Conservation (phyloP, 2,888 invertebrate species). For the Acutogordius australiensis region DNA sequence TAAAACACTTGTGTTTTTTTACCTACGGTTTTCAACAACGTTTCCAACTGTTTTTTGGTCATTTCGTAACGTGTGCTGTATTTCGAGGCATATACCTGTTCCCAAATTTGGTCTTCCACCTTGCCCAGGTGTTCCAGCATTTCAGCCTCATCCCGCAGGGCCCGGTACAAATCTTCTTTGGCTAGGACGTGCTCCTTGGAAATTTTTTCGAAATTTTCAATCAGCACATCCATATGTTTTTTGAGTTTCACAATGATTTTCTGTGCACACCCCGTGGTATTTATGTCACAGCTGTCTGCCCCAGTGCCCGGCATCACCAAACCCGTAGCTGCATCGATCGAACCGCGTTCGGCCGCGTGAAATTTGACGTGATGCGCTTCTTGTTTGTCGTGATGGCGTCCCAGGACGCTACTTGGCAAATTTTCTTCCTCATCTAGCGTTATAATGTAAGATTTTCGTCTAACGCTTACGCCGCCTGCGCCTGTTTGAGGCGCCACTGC, state of each 20-base stretch:
- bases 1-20: too few species aligned
- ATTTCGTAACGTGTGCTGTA: too few species aligned
- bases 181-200: slow-evolving; percentile 1
- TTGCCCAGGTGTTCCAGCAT: background rate
- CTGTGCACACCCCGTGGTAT: background rate
- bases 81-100: too few species aligned
- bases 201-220: slow-evolving; percentile 11
- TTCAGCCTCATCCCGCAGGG: background rate
- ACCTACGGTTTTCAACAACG: too few species aligned
- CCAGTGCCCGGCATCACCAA: too few species aligned
- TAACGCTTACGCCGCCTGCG: too few species aligned
- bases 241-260: background rate
- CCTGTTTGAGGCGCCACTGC: too few species aligned
- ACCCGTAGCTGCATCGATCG: too few species aligned
- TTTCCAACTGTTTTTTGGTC: too few species aligned
- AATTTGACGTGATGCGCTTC: background rate
- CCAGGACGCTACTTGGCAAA: slow-evolving; percentile 5
- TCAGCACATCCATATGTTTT: background rate
- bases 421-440: background rate
- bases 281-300: too few species aligned
- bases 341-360: background rate
- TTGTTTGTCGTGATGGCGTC: background rate
- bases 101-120: background rate
- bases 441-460: slow-evolving; percentile 8
- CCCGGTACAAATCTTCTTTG: background rate